Percentiles rank a stretch among this genome's conserved stretches.
Evolutionary conservation across 2,797 vertebrate species (phyloP).

Genomic region (Loriculus beryllinus): DNA sequence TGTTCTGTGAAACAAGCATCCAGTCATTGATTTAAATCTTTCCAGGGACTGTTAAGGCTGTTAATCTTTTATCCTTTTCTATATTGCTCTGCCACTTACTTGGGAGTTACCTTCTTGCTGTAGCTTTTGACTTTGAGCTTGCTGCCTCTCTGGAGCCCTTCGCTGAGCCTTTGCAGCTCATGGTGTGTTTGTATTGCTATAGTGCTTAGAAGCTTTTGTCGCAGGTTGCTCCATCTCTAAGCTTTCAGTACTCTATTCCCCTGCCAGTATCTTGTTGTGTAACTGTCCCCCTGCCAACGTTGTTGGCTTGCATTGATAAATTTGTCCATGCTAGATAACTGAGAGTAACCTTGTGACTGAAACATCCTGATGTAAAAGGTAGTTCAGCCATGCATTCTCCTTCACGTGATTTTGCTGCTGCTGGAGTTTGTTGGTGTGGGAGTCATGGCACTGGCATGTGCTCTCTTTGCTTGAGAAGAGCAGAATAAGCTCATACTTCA

Average conservation of each 20-base stretch:
- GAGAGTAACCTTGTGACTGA: background rate
- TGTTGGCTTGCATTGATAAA: background rate
- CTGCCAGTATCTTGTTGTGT: background rate
- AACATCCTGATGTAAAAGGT: background rate
- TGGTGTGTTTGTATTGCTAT: background rate
- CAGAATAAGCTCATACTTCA: background rate
- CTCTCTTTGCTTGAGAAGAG: background rate
- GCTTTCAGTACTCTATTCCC: background rate
- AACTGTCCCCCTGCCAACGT: background rate
- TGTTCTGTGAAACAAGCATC: background rate
- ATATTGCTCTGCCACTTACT: background rate
- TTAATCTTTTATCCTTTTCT: background rate
- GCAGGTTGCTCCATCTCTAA: background rate
- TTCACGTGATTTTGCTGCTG: background rate
- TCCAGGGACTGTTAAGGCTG: background rate
- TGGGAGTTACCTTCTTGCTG: background rate
- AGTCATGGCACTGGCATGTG: background rate
- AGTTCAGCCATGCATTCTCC: background rate
- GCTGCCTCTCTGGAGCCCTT: background rate
- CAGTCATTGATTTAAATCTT: background rate
- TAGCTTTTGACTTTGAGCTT: background rate
- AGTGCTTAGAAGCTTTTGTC: background rate
- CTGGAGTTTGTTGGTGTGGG: background rate
- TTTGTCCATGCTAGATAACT: background rate
- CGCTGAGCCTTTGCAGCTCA: background rate